A percentile compares a stretch with the other conserved stretches of the same genome.
phyloP scores from a whole-genome alignment of 2,113 vertebrate genomes.

The Phoxinus phoxinus region DNA sequence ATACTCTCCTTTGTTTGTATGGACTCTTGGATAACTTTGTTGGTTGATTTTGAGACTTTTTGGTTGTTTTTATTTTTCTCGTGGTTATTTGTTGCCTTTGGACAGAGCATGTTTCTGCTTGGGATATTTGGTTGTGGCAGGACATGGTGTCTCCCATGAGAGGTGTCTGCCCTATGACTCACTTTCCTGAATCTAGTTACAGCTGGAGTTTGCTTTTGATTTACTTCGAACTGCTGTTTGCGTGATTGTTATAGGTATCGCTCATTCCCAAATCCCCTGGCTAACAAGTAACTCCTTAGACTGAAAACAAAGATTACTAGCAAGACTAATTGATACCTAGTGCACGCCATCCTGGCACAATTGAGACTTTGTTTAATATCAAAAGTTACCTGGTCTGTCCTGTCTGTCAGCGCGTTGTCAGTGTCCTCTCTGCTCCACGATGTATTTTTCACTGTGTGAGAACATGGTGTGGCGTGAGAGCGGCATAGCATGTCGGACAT shows the following conservation, averaged over 20 bases:
- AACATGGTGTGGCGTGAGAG: too few species aligned
- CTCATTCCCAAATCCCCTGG: not conserved
- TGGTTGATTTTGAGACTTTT: not conserved
- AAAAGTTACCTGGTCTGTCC: too few species aligned
- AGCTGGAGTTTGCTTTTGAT: not conserved
- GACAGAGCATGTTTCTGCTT: not conserved
- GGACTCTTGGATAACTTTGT: not conserved
- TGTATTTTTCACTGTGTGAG: too few species aligned
- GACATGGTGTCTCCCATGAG: slow-evolving; percentile 18
- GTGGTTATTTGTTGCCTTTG: not conserved
- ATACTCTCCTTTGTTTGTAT: not conserved
- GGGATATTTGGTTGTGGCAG: slow-evolving; percentile 3
- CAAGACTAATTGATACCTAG: not conserved
- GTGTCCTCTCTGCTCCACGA: too few species aligned
- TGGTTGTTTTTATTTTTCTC: not conserved
- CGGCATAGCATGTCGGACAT: too few species aligned
- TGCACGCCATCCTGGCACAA: not conserved
- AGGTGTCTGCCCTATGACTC: slow-evolving; percentile 21
- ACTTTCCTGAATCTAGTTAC: slow-evolving; percentile 27
- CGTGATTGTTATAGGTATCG: not conserved
- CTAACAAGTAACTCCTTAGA: not conserved
- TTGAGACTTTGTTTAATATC: too few species aligned
- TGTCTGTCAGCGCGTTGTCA: too few species aligned
- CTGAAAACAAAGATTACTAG: too few species aligned
- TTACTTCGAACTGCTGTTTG: not conserved